phyloP scores from a whole-genome alignment of 2,797 vertebrate species.

The Gorsachius magnificus region DNA sequence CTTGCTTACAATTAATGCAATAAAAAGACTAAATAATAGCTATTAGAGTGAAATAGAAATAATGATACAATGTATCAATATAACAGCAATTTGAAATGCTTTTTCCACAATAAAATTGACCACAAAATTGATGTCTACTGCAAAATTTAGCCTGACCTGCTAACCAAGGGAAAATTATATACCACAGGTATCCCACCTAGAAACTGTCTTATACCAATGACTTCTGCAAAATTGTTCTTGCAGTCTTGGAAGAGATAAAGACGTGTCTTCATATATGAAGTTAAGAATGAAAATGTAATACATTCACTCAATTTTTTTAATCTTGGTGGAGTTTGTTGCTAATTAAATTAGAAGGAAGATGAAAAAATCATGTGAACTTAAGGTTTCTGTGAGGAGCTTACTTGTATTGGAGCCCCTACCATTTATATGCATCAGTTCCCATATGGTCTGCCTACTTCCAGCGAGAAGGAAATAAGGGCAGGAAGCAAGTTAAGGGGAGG shows the following conservation, averaged over 20 bases:
- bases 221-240: background rate
- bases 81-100: background rate
- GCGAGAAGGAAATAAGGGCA: background rate
- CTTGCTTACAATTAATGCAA: background rate
- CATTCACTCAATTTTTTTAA: background rate
- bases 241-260: background rate
- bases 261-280: background rate
- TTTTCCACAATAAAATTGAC: background rate
- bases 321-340: background rate
- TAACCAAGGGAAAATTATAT: background rate
- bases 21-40: background rate
- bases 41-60: background rate
- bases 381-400: background rate
- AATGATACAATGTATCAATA: background rate
- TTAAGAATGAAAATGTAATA: background rate
- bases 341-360: background rate
- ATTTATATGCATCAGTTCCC: background rate
- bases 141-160: background rate
- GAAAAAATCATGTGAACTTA: background rate
- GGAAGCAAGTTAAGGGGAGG: background rate
- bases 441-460: background rate
- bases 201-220: background rate
- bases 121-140: background rate
- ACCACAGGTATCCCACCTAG: background rate
- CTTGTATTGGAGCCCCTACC: background rate